Percentiles rank a stretch among this genome's conserved stretches.
phyloP scores from a whole-genome alignment of 1,140 invertebrate genomes.

The Tenebrio molitor region DNA sequence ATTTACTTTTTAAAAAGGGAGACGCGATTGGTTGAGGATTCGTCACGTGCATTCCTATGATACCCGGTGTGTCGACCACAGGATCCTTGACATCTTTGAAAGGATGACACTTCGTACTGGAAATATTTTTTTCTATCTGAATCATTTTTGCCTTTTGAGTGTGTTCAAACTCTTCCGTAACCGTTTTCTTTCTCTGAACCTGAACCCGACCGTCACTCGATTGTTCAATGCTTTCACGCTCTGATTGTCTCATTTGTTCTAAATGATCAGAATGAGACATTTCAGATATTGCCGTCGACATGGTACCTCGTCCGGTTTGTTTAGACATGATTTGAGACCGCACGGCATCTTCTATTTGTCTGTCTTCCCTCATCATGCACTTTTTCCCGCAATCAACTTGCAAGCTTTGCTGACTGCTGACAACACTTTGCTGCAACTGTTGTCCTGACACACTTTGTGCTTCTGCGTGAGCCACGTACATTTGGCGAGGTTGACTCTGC shows the following conservation, averaged over 20 bases:
- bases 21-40: conserved; percentile 62
- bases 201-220: conserved; percentile 71
- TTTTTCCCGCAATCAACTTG: background rate
- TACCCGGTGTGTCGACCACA: conserved; percentile 44
- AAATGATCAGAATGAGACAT: conserved; percentile 54
- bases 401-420: background rate
- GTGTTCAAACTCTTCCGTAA: conserved; percentile 75
- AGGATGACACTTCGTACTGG: conserved; percentile 56
- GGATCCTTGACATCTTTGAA: conserved; percentile 57
- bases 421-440: background rate
- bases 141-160: conserved; percentile 73
- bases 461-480: conserved; percentile 5
- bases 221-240: conserved; percentile 54
- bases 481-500: conserved; percentile 10
- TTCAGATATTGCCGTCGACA: conserved; percentile 49
- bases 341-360: conserved; percentile 15
- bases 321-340: conserved; percentile 7
- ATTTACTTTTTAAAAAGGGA: background rate
- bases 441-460: conserved; percentile 38
- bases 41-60: conserved; percentile 57
- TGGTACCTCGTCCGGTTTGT: background rate
- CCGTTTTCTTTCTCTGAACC: conserved; percentile 73
- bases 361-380: conserved; percentile 13
- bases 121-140: conserved; percentile 70
- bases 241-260: conserved; percentile 52